Evolutionary conservation across 2,113 vertebrate species (phyloP).

Genomic region (Aspiorhynchus laticeps): DNA sequence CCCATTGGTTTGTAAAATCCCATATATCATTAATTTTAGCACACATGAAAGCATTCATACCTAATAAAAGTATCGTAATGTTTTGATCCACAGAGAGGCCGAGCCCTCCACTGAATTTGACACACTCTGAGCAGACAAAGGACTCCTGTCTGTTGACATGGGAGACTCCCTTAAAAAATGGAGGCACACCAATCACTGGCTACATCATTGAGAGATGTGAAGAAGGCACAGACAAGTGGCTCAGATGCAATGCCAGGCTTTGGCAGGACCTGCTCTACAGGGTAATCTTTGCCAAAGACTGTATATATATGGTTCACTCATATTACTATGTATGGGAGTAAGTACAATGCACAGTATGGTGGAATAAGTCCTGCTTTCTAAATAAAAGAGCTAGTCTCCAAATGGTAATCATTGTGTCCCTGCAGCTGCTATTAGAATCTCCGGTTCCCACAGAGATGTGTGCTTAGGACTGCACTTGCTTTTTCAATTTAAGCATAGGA

Average conservation of each 20-base stretch:
- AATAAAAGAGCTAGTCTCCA: too few relatives aligned
- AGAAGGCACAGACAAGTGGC: slow-evolving; percentile 90
- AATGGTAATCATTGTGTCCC: too few relatives aligned
- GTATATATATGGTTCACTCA: not conserved
- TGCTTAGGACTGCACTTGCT: too few relatives aligned
- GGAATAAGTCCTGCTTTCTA: too few relatives aligned
- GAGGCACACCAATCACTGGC: slow-evolving; percentile 90
- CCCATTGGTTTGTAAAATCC: slow-evolving; percentile 81
- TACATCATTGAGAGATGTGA: slow-evolving; percentile 91
- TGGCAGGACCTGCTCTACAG: slow-evolving; percentile 88
- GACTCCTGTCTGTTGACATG: slow-evolving; percentile 88
- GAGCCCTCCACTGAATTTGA: slow-evolving; percentile 90
- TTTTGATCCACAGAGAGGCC: slow-evolving; percentile 82
- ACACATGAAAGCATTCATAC: not conserved
- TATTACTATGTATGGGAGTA: too few relatives aligned
- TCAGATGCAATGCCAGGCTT: slow-evolving; percentile 90
- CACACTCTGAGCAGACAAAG: slow-evolving; percentile 88
- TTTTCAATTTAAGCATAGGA: not conserved
- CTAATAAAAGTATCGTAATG: not conserved
- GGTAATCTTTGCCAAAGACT: slow-evolving; percentile 67
- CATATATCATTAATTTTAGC: not conserved
- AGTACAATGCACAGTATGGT: too few relatives aligned
- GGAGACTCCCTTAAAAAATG: slow-evolving; percentile 91
- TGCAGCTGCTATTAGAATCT: too few relatives aligned
- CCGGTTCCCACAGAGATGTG: too few relatives aligned